Conservation (phyloP, 2,888 invertebrate species). For the Trachelus stipa region DNA sequence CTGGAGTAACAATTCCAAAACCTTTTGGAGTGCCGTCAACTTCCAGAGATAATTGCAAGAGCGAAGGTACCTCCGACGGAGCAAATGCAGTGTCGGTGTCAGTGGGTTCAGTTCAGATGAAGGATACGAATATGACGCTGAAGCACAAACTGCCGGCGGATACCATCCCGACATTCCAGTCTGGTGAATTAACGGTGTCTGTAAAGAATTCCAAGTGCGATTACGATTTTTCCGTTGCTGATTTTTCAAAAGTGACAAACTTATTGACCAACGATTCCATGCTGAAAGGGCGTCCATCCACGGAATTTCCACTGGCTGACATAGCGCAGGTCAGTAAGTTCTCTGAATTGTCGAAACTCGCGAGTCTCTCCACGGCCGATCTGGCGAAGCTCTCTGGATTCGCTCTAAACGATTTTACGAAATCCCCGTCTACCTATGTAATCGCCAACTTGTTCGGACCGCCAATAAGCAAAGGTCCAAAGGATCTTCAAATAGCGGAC, state of each 20-base stretch:
- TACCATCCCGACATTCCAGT: conserved; percentile 56
- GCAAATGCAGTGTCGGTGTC: not conserved
- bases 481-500: conserved; percentile 40
- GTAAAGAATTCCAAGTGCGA: conserved; percentile 60
- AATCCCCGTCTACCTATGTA: conserved; percentile 57
- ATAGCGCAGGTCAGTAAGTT: conserved; percentile 59
- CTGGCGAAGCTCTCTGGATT: conserved; percentile 61
- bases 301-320: conserved; percentile 60
- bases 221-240: conserved; percentile 47
- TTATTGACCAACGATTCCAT: conserved; percentile 47
- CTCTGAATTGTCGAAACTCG: conserved; percentile 58
- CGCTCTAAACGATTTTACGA: conserved; percentile 59
- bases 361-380: conserved; percentile 59
- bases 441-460: conserved; percentile 59
- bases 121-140: conserved; percentile 25
- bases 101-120: conserved; percentile 25
- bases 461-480: conserved; percentile 51
- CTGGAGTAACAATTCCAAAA: conserved; percentile 58
- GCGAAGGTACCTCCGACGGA: conserved; percentile 35
- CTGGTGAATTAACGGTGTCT: conserved; percentile 62
- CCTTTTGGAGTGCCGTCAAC: conserved; percentile 53
- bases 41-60: conserved; percentile 47
- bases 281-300: conserved; percentile 22
- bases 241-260: conserved; percentile 19
- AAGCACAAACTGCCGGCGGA: conserved; percentile 42